Evolutionary conservation across 2,888 invertebrate genomes (phyloP).

Genomic region (Platynereis dumerilii): DNA sequence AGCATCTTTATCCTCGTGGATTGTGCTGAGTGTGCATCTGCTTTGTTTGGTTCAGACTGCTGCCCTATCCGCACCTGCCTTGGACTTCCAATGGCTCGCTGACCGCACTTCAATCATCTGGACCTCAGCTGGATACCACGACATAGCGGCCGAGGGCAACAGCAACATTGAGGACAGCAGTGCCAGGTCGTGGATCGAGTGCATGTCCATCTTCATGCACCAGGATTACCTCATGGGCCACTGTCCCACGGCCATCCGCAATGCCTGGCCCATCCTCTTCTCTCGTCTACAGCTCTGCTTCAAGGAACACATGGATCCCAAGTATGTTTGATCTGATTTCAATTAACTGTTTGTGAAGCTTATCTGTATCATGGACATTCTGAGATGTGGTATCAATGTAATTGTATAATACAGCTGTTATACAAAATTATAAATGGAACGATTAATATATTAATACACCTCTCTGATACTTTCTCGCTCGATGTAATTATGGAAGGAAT

Average conservation of each 20-base stretch:
- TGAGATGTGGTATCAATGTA: too few relatives aligned
- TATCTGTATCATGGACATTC: too few relatives aligned
- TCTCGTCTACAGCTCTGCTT: slow-evolving; percentile 88
- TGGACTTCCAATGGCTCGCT: slow-evolving; percentile 89
- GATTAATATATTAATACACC: too few relatives aligned
- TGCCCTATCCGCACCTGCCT: slow-evolving; percentile 35
- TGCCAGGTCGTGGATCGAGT: slow-evolving; percentile 61
- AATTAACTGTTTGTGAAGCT: too few relatives aligned
- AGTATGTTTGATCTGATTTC: slow-evolving; percentile 45
- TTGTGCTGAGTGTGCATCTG: too few relatives aligned
- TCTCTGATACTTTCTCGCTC: too few relatives aligned
- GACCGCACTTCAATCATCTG: slow-evolving; percentile 89
- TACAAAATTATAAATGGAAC: too few relatives aligned
- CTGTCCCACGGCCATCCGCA: slow-evolving; percentile 85
- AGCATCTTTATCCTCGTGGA: too few relatives aligned
- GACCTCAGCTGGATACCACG: slow-evolving; percentile 59
- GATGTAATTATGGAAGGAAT: too few relatives aligned
- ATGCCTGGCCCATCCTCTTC: slow-evolving; percentile 92
- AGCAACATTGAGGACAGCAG: slow-evolving; percentile 19
- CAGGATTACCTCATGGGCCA: slow-evolving; percentile 80
- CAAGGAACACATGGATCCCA: slow-evolving; percentile 79
- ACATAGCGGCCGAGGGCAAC: slow-evolving; percentile 25
- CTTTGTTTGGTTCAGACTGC: slow-evolving; percentile 22
- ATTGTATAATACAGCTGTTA: too few relatives aligned
- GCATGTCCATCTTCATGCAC: slow-evolving; percentile 88